Evolutionary conservation across 2,888 invertebrate species (phyloP), one percentile per base, ranked within the genome.

Genomic region (Cataglyphis livida): DNA sequence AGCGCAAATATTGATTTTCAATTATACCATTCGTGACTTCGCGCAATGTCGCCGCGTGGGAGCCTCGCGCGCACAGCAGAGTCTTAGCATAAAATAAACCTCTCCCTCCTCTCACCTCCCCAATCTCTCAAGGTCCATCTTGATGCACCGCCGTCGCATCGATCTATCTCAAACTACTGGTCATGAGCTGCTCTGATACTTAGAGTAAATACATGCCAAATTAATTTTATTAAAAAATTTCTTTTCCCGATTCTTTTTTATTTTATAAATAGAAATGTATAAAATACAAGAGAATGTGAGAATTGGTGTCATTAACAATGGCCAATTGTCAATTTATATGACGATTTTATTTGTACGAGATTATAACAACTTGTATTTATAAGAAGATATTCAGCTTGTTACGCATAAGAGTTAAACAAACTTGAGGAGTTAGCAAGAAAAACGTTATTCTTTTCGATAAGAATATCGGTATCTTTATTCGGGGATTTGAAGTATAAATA

Each of bases 1-100:
- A 90, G 91, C 87, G 90, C 90, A 90, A 91, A 92, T 93, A 94
- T 94, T 93, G 94, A 94, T 93, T 94, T 93, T 94, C 93, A 94
- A 94, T 94, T 94, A 93, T 91, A 89, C 87, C 85, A 93, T 93
- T 93, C 93, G 93, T 93, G 93, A 93, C 93, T 93, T 93, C 90
- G 93, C 91, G 93, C 93, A 93, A 92, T 93, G 93, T 92, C 91
- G 91, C 89, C 84, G 88, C 87, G 86, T 84, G 87, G 66, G 7
- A n/a, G 32, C 28, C 28, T 68, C 85, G 86, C 85, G 90, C 83
- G 84, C 87, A 74, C 87, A 89, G 85, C 90, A 92, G 2, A 51
- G 92, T 91, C 92, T 92, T 92, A 92, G 92, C 91, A 92, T 90
- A 91, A 92, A 92, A 91, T 89, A 92, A 92, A 90, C 88, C 87